Evolutionary conservation across 2,888 invertebrate genomes (phyloP).

Genomic region (Leptinotarsa rubiginosa): DNA sequence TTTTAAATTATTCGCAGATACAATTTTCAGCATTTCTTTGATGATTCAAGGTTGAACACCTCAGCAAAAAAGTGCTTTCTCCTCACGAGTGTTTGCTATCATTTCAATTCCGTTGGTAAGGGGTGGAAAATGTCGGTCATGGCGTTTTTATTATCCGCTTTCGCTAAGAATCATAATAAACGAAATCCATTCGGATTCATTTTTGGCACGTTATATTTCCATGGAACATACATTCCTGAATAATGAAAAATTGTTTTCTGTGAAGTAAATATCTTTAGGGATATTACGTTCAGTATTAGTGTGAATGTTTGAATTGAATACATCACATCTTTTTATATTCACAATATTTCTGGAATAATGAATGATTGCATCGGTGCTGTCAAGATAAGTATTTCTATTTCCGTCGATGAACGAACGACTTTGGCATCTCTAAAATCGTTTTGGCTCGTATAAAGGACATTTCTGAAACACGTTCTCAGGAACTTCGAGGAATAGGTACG

Average conservation of each 20-base stretch:
- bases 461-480: not conserved
- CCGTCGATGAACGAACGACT: slow-evolving; percentile 3
- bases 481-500: not conserved
- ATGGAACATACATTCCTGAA: too few species aligned
- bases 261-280: not conserved
- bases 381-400: slow-evolving; percentile 13
- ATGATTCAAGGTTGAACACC: too few species aligned
- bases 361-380: not conserved
- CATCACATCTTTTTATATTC: not conserved
- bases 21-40: too few species aligned
- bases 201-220: not conserved
- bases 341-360: not conserved
- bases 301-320: not conserved
- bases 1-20: too few species aligned
- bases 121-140: too few species aligned
- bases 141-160: too few species aligned
- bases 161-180: too few species aligned
- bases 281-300: not conserved
- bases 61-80: too few species aligned
- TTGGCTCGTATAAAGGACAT: slow-evolving; percentile 6
- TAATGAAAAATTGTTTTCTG: too few species aligned
- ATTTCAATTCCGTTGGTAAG: too few species aligned
- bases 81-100: too few species aligned
- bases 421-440: slow-evolving; percentile 1
- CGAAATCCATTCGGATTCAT: too few species aligned